Evolutionary conservation across 2,888 invertebrate species (phyloP), one percentile per base, ranked within the genome.

Genomic region (Agrypnus murinus): DNA sequence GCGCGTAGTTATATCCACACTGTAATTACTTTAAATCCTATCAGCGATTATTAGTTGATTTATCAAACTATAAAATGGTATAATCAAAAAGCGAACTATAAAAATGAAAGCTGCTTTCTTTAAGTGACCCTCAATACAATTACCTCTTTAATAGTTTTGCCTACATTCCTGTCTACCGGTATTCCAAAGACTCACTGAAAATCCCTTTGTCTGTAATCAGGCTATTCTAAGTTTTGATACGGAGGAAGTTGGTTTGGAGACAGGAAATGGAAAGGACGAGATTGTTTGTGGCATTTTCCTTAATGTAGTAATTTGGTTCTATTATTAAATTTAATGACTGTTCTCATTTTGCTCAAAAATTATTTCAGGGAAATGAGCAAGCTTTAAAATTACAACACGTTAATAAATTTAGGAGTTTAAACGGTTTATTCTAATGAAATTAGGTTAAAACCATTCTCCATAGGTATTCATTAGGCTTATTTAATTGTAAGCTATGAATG

Each of bases 211-310:
- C 50, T 6, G 50, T 50, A 50, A 50, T 50, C 50, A 50, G 50
- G n/a, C 31, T 12, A 50, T 50, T 50, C 19, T 8, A 32, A 15
- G 12, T 31, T 50, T 25, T 50, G 50, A 32, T 46, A 50, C 50
- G 12, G 6, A 10, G 50, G 25, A 48, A 25, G 48, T 10, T 12
- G 31, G 48, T 19, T n/a, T 10, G n/a, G 32, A 12, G 10, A 14
- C 25, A 8, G 50, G 31, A 50, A 50, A 7, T n/a, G 31, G 19
- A n/a, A n/a, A 15, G 46, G 46, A 19, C 7, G 50, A 10, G 12
- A 50, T 50, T 50, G 50, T 31, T 31, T 50, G 32, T 12, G 50
- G 32, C 50, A 50, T 50, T 50, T 50, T 50, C 50, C 50, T 25
- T 50, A 50, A 50, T 50, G 50, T 50, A 7, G 31, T 31, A 50